These are phyloP conservation scores for Parazoanthus atlanticus DNA, from an alignment of 92 coral and sea anemone genomes.

Conservation along the genomic window DNA sequence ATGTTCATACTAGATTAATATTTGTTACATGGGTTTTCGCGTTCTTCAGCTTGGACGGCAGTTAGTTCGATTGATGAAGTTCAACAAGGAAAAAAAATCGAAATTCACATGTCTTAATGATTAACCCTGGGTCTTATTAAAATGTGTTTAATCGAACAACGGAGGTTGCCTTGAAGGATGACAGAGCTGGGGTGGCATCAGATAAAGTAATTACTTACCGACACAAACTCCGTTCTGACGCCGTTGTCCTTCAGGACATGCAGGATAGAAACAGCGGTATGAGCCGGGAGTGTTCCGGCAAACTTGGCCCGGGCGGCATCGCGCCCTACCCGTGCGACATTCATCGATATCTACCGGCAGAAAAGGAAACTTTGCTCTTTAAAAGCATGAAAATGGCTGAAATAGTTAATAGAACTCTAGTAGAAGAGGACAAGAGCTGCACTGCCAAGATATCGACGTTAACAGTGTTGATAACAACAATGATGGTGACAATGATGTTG, in stretches of 20 bases:
- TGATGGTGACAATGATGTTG: background rate
- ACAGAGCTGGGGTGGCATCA: too few species aligned
- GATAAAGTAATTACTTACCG: background rate
- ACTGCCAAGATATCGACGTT: background rate
- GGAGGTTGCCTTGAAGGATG: too few species aligned
- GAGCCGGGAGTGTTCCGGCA: conserved; percentile 14
- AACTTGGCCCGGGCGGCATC: conserved; percentile 3
- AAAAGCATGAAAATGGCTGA: background rate
- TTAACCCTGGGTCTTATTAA: too few species aligned
- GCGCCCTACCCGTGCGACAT: conserved; percentile 15
- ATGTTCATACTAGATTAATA: too few species aligned
- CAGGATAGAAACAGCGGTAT: conserved; percentile 5
- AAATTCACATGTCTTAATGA: too few species aligned
- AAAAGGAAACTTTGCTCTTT: background rate
- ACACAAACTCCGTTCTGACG: background rate
- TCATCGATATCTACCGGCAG: conserved; percentile 10
- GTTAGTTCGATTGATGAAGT: too few species aligned
- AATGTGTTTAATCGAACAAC: too few species aligned
- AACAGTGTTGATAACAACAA: background rate
- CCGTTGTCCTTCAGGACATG: background rate
- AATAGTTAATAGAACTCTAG: too few species aligned
- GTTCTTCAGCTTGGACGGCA: too few species aligned
- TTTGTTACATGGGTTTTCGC: too few species aligned
- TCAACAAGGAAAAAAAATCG: too few species aligned
- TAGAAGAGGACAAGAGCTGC: background rate